Evolutionary conservation across 2,113 vertebrate species (phyloP).

Genomic region (Pao palembangensis): DNA sequence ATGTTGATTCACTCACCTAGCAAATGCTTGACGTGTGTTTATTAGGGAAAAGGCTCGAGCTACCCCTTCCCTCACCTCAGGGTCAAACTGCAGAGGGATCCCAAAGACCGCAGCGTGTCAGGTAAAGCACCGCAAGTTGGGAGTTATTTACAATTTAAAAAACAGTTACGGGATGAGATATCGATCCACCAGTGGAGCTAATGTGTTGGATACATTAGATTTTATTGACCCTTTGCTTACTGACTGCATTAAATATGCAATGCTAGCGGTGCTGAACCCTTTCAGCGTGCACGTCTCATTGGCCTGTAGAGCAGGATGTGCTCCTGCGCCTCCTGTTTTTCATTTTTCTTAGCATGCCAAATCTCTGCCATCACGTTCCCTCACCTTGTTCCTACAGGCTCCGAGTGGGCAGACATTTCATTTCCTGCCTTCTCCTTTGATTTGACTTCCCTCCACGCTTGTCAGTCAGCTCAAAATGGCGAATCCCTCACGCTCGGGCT

Average conservation of each 20-base stretch:
- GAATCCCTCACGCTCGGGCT: constrained; percentile 54
- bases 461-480: constrained; percentile 66
- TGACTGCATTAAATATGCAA: constrained; percentile 12
- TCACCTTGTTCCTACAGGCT: constrained; percentile 46
- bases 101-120: constrained; percentile 97
- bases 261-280: no score
- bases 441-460: constrained; percentile 56
- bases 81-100: constrained; percentile 89
- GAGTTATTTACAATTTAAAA: background rate
- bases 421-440: constrained; percentile 48
- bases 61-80: constrained; percentile 92
- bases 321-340: constrained; percentile 16
- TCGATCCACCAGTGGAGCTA: background rate
- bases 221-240: constrained; percentile 24
- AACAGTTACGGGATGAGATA: background rate
- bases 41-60: constrained; percentile 86
- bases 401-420: constrained; percentile 49
- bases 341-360: constrained; percentile 36
- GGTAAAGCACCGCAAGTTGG: constrained; percentile 73
- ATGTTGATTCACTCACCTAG: constrained; percentile 11
- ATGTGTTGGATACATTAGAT: constrained; percentile 15
- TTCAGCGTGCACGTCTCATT: background rate
- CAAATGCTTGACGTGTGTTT: constrained; percentile 30
- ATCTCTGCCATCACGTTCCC: constrained; percentile 33
- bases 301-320: constrained; percentile 17